Base-by-base conservation (phyloP, 2,113 vertebrate species). In the Enhydra lutris region DNA sequence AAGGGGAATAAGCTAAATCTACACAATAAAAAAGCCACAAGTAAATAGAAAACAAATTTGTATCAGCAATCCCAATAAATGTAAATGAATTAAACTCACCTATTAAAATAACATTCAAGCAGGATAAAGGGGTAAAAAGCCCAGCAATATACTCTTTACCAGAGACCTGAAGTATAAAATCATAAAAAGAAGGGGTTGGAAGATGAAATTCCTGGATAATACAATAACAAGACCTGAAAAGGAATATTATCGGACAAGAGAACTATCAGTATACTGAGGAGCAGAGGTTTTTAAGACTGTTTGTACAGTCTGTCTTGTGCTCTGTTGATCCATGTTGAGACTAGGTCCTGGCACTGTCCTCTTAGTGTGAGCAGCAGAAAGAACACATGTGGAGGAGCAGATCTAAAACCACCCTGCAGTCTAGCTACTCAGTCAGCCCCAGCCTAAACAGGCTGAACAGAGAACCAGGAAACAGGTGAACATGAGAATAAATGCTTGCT, bases 91-190 rank as follows among this genome's bases (percentile, higher is more conserved):
- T 79, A 86, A 73, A 95, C 88, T 97, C 85, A 95, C 81, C 88
- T 90, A 74, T 69, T 89, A 94, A 57, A 88, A 92, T 84, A 84
- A 76, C 50, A 86, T 36, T 85, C 79, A 91, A 67, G 83, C 8
- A 76, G 26, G 26, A n/a, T 71, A 67, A 71, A 74, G 36, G 3
- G 36, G 5, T 15, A 34, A 69, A 82, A 85, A 45, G 31, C 1
- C 55, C 84, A 95, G 88, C 29, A 92, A 74, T 57, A 90, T 69
- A 34, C 12, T 90, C 83, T 88, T 94, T 76, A 79, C 9, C 73
- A 73, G 61, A 92, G 57, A 93, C 39, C 89, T 96, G 55, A 94
- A 94, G 90, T 69, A 93, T 45, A 96, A 93, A 96, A 23, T 73
- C 52, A 95, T 17, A 89, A 89, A 91, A 18, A 26, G 21, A 89